Conservation (phyloP, 2,888 invertebrate genomes). For the Drosophila anomelani region DNA sequence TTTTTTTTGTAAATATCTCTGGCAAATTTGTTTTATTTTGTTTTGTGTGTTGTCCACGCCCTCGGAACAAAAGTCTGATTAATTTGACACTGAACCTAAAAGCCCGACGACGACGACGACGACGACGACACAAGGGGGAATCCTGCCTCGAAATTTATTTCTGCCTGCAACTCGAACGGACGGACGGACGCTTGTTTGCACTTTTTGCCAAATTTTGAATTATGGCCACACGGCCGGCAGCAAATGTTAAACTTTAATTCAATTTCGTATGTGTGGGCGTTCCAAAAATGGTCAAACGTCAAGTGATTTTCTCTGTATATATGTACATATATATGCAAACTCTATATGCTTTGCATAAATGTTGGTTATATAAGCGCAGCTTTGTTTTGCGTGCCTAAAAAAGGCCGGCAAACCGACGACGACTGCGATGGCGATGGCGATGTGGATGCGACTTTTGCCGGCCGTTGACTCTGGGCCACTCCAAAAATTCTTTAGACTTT, state of each 20-base stretch:
- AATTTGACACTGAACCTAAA: slow-evolving; percentile 76
- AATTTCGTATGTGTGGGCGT: slow-evolving; percentile 64
- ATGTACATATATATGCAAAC: slow-evolving; percentile 9
- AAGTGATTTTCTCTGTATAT: slow-evolving; percentile 58
- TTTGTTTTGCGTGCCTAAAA: slow-evolving; percentile 71
- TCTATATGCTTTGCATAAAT: slow-evolving; percentile 28
- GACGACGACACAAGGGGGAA: slow-evolving; percentile 46
- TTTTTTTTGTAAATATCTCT: slow-evolving; percentile 16
- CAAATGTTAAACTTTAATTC: slow-evolving; percentile 56
- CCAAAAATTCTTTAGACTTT: slow-evolving; percentile 47
- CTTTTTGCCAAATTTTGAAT: slow-evolving; percentile 71
- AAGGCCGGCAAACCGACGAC: slow-evolving; percentile 59
- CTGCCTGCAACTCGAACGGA: slow-evolving; percentile 6
- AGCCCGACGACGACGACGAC: slow-evolving; percentile 48
- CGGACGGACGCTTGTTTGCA: slow-evolving; percentile 44
- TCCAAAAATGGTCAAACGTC: slow-evolving; percentile 69
- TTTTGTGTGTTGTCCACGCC: slow-evolving; percentile 49
- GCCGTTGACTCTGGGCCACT: slow-evolving; percentile 67
- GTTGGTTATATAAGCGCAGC: slow-evolving; percentile 34
- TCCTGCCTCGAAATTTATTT: slow-evolving; percentile 63
- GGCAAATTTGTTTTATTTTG: slow-evolving; percentile 36
- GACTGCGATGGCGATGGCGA: background rate
- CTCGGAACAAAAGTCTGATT: slow-evolving; percentile 72
- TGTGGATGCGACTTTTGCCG: slow-evolving; percentile 44
- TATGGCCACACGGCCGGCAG: slow-evolving; percentile 46